Percentiles rank a stretch among this genome's conserved stretches.
These are phyloP conservation scores for Sinopyrophorus schimmeli DNA, from an alignment of 2,888 invertebrate species.

Conservation along the genomic window DNA sequence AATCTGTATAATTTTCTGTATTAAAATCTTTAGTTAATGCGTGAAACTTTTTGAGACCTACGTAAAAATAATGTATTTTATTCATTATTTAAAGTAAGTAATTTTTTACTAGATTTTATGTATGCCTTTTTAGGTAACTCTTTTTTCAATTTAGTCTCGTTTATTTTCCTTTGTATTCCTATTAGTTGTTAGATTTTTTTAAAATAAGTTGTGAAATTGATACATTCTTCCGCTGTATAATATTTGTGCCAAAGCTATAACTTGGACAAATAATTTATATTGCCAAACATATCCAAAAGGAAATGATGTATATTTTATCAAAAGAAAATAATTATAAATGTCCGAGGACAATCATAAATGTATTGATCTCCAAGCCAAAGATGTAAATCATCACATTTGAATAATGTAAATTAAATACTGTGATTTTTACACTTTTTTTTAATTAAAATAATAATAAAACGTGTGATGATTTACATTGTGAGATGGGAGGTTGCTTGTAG, in stretches of 20 bases:
- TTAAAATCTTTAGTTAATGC: slow-evolving; percentile 14
- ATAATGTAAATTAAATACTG: slow-evolving; percentile 26
- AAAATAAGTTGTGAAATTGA: slow-evolving; percentile 1
- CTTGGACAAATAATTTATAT: slow-evolving; percentile 20
- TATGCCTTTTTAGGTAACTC: slow-evolving; percentile 48
- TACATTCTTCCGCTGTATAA: slow-evolving; percentile 23
- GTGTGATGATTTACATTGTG: slow-evolving; percentile 19
- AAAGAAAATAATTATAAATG: slow-evolving; percentile 6
- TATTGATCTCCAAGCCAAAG: slow-evolving; percentile 4
- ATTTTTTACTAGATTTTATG: slow-evolving; percentile 49
- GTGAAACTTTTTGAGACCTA: slow-evolving; percentile 28
- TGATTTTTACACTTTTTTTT: slow-evolving; percentile 26
- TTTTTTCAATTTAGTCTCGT: slow-evolving; percentile 40
- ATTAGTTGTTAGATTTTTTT: slow-evolving; percentile 20
- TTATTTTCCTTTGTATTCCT: slow-evolving; percentile 29
- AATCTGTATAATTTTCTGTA: slow-evolving; percentile 19
- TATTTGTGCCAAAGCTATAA: slow-evolving; percentile 26
- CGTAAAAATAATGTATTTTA: slow-evolving; percentile 47
- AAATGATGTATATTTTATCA: slow-evolving; percentile 13
- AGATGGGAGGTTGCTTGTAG: slow-evolving; percentile 10
- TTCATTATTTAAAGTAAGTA: slow-evolving; percentile 49
- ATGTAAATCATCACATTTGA: slow-evolving; percentile 18
- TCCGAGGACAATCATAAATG: slow-evolving; percentile 19
- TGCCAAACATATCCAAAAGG: slow-evolving; percentile 23
- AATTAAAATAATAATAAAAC: slow-evolving; percentile 14